phyloP scores from a whole-genome alignment of 2,888 invertebrate genomes.

The Octodonta nipae region DNA sequence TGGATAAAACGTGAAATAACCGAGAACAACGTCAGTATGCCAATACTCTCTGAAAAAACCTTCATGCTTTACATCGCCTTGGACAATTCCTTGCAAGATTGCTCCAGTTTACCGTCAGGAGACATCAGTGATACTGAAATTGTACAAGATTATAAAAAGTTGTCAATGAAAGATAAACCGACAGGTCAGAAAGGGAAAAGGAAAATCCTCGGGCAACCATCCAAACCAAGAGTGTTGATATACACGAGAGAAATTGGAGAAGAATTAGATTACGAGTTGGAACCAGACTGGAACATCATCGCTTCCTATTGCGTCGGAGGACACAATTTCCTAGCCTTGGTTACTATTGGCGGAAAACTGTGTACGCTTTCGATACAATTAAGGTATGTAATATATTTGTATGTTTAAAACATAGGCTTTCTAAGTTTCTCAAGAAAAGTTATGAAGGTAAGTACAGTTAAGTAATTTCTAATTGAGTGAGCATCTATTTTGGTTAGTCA shows the following conservation, averaged over 20 bases:
- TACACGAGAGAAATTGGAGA: conserved; percentile 45
- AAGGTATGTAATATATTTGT: no score
- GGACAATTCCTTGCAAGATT: conserved; percentile 66
- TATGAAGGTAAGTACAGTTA: no score
- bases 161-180: conserved; percentile 32
- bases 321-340: conserved; percentile 49
- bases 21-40: conserved; percentile 29
- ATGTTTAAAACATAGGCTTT: no score
- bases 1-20: conserved; percentile 43
- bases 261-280: conserved; percentile 36
- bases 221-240: conserved; percentile 48
- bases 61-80: conserved; percentile 63
- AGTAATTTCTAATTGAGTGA: no score
- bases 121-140: conserved; percentile 59
- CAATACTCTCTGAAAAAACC: conserved; percentile 47
- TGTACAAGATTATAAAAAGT: conserved; percentile 60
- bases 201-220: conserved; percentile 41
- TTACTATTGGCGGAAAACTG: conserved; percentile 47
- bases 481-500: no score
- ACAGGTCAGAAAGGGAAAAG: conserved; percentile 32
- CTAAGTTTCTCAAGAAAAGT: no score
- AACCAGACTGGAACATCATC: conserved; percentile 50
- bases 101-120: conserved; percentile 54
- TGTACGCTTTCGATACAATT: conserved; percentile 48
- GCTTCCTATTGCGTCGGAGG: conserved; percentile 45